Evolutionary conservation across 2,888 invertebrate genomes (phyloP).

Genomic region (Zaprionus bogoriensis): DNA sequence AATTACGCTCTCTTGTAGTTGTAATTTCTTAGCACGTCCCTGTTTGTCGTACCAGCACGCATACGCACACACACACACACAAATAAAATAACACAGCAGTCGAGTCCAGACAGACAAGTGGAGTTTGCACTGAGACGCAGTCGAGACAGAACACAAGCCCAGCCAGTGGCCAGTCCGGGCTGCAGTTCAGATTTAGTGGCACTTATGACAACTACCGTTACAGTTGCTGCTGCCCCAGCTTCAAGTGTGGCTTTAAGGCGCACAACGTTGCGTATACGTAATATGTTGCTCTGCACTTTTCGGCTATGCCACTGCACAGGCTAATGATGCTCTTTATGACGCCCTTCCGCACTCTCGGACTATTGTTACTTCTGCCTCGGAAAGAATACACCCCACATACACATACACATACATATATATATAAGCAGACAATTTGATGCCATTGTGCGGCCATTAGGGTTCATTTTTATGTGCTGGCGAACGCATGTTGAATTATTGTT

Average conservation of each 20-base stretch:
- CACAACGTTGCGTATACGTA: constrained; percentile 4
- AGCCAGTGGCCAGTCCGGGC: constrained; percentile 35
- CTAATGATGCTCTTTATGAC: constrained; percentile 45
- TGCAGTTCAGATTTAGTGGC: constrained; percentile 68
- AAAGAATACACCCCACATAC: constrained; percentile 5
- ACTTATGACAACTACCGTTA: constrained; percentile 56
- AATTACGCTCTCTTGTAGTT: constrained; percentile 70
- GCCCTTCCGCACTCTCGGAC: too few species aligned
- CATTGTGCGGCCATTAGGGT: constrained; percentile 48
- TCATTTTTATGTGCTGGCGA: constrained; percentile 51
- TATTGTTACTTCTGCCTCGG: constrained; percentile 16
- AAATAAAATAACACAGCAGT: too few species aligned
- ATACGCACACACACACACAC: constrained; percentile 1
- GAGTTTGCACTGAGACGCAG: constrained; percentile 45
- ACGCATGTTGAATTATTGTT: constrained; percentile 61
- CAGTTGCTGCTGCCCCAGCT: neutral
- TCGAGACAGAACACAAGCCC: constrained; percentile 37
- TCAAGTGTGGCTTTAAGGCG: constrained; percentile 22
- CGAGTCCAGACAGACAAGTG: constrained; percentile 59
- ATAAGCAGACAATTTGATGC: constrained; percentile 31
- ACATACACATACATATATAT: constrained; percentile 8
- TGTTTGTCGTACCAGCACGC: constrained; percentile 46
- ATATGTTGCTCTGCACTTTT: constrained; percentile 29
- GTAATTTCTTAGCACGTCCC: constrained; percentile 66
- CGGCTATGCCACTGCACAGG: constrained; percentile 40